Conservation (phyloP, 2,113 vertebrate species). For the Lepus timidus region DNA sequence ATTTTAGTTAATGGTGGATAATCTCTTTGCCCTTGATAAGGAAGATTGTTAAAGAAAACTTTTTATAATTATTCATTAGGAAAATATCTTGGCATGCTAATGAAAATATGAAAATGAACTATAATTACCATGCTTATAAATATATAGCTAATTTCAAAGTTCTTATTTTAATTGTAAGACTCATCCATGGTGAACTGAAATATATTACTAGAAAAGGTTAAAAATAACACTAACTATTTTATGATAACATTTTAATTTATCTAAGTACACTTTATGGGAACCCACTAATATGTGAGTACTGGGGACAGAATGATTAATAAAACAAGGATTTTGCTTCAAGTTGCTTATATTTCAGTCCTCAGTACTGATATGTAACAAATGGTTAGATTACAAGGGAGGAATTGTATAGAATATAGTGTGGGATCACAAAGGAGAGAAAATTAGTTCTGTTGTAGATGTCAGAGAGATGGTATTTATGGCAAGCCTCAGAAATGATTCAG, state of each 20-base stretch:
- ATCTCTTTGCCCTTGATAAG: slow-evolving; percentile 69
- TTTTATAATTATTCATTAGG: slow-evolving; percentile 71
- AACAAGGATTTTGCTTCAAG: neutral
- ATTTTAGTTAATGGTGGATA: slow-evolving; percentile 71
- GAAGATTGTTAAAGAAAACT: slow-evolving; percentile 67
- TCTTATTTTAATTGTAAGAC: slow-evolving; percentile 46
- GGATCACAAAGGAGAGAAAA: neutral
- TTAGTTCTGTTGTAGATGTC: neutral
- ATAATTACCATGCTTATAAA: slow-evolving; percentile 26
- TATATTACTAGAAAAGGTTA: slow-evolving; percentile 9
- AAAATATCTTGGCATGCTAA: slow-evolving; percentile 69
- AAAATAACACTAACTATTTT: neutral
- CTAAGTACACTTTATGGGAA: neutral
- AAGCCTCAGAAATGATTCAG: neutral
- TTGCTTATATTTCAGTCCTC: neutral
- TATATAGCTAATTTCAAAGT: slow-evolving; percentile 53
- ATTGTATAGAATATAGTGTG: neutral
- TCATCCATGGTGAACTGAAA: neutral
- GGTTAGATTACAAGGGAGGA: neutral
- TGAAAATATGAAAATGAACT: slow-evolving; percentile 73
- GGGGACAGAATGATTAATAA: neutral
- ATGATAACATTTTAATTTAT: neutral
- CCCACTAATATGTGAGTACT: neutral
- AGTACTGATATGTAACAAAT: neutral
- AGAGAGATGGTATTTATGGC: neutral